Percentiles rank a stretch among this genome's conserved stretches.
phyloP scores from a whole-genome alignment of 2,888 invertebrate species.

The Blastobasis adustella region DNA sequence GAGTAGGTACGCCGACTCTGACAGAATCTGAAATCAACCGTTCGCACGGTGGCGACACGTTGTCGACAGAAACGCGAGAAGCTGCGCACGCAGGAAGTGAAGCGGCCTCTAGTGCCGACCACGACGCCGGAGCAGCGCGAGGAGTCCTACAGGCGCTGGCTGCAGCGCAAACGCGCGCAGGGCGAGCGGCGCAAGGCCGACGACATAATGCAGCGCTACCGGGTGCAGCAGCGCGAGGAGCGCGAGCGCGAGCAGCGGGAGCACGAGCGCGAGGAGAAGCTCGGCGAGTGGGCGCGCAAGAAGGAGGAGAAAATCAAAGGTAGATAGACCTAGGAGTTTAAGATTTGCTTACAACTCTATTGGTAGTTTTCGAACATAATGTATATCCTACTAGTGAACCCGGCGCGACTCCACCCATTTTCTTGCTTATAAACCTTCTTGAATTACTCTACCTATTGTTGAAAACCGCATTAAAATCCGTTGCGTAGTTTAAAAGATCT shows the following conservation, averaged over 20 bases:
- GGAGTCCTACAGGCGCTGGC: conserved; percentile 69
- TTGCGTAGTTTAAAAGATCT: no score
- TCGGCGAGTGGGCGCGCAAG: conserved; percentile 72
- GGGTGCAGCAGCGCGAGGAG: conserved; percentile 44
- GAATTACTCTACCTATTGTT: no score
- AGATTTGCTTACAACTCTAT: no score
- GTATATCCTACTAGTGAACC: no score
- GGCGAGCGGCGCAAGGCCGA: conserved; percentile 52
- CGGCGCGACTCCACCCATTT: no score
- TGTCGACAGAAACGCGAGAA: conserved; percentile 44
- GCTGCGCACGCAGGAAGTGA: conserved; percentile 40
- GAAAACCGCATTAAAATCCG: no score
- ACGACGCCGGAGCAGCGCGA: conserved; percentile 61
- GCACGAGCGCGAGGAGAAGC: conserved; percentile 57
- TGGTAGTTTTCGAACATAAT: no score
- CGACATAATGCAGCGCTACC: conserved; percentile 50
- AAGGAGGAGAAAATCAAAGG: conserved; percentile 77
- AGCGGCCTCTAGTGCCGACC: conserved; percentile 27
- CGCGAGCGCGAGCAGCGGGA: conserved; percentile 50
- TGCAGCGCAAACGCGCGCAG: conserved; percentile 63
- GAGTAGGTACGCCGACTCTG: no score
- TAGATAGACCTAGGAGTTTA: conserved; percentile 19
- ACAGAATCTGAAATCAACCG: no score
- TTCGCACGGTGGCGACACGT: no score
- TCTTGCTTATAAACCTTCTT: no score